These are phyloP conservation scores for Poecilus cupreus DNA, from an alignment of 2,888 invertebrate genomes.

Conservation along the genomic window DNA sequence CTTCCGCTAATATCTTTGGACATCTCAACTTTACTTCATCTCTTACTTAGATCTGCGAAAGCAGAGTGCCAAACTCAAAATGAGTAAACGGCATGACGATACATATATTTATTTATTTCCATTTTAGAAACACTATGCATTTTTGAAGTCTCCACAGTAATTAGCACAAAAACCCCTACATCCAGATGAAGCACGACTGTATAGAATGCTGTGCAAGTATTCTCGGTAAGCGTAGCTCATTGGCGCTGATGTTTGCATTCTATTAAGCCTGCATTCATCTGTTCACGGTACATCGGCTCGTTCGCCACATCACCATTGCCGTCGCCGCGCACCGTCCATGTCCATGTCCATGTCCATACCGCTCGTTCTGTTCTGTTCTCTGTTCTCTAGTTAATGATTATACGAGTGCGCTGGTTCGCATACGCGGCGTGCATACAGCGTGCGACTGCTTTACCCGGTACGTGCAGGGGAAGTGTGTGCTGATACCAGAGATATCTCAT, in stretches of 20 bases:
- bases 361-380: not conserved
- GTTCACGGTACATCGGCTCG: slow-evolving; percentile 23
- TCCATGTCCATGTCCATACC: too few relatives aligned
- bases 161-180: not conserved
- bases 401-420: slow-evolving; percentile 18
- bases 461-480: too few relatives aligned
- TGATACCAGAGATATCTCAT: too few relatives aligned
- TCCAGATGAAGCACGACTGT: not conserved
- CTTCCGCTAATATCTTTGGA: too few relatives aligned
- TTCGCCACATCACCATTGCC: not conserved
- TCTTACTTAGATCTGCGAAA: too few relatives aligned
- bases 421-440: slow-evolving; percentile 5
- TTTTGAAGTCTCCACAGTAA: not conserved
- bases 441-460: too few relatives aligned
- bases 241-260: slow-evolving; percentile 20
- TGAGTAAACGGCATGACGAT: too few relatives aligned
- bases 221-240: not conserved
- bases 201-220: not conserved
- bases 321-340: too few relatives aligned
- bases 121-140: too few relatives aligned
- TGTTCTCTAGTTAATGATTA: slow-evolving; percentile 18
- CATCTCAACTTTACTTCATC: too few relatives aligned
- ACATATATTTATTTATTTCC: too few relatives aligned
- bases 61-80: too few relatives aligned
- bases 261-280: slow-evolving; percentile 31